A percentile compares a stretch with the other conserved stretches of the same genome.
Evolutionary conservation across 2,888 invertebrate species (phyloP).

Genomic region (Lingula anatina): DNA sequence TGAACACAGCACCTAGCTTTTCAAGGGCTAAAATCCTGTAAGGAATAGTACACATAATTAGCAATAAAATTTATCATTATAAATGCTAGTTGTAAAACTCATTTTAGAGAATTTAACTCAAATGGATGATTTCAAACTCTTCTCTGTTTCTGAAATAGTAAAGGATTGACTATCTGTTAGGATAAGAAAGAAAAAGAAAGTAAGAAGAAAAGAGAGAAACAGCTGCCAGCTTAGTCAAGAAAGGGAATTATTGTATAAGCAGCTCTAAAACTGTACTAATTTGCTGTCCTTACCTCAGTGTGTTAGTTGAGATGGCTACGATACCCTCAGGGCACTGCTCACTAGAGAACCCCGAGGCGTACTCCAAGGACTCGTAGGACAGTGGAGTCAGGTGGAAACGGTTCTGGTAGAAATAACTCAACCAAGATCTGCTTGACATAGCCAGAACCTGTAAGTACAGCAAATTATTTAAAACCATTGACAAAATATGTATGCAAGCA

Average conservation of each 20-base stretch:
- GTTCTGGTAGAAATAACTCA: constrained; percentile 97
- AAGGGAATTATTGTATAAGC: no score
- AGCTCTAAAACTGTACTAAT: no score
- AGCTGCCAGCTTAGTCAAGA: no score
- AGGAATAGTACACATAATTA: no score
- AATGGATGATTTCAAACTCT: no score
- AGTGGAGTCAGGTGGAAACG: constrained; percentile 83
- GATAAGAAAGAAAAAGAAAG: no score
- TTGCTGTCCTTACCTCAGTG: constrained; percentile 61
- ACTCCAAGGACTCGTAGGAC: constrained; percentile 94
- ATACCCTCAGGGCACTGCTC: constrained; percentile 99
- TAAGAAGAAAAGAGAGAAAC: no score
- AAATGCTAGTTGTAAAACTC: no score
- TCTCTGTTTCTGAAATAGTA: no score
- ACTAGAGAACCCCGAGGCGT: constrained; percentile 88
- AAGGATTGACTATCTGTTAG: no score
- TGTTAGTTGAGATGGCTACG: constrained; percentile 97
- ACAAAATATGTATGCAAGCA: neutral
- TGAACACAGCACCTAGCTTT: constrained; percentile 97
- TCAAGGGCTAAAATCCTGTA: constrained; percentile 85
- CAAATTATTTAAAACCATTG: neutral
- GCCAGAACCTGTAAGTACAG: constrained; percentile 66
- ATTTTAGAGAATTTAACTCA: no score
- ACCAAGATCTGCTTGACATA: constrained; percentile 96
- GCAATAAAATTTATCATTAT: no score